phyloP scores from a whole-genome alignment of 2,888 invertebrate genomes.

The Apamea crenata region DNA sequence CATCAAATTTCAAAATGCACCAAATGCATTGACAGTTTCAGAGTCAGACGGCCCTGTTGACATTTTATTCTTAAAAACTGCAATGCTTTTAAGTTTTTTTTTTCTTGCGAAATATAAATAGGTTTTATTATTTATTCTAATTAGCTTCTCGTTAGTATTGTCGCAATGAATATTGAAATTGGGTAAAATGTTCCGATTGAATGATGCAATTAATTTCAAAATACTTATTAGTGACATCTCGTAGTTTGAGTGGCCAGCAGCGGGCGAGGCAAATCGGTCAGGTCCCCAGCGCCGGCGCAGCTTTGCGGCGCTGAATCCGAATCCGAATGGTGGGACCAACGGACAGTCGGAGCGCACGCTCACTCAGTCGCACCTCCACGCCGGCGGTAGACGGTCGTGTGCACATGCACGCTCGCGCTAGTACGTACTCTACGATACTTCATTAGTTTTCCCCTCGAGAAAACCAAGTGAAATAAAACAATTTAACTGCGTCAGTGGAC shows the following conservation, averaged over 20 bases:
- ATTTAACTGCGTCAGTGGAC: slow-evolving; percentile 70
- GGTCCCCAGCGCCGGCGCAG: slow-evolving; percentile 73
- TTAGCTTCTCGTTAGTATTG: slow-evolving; percentile 3
- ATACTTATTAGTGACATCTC: slow-evolving; percentile 68
- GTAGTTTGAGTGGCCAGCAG: slow-evolving; percentile 61
- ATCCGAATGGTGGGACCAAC: slow-evolving; percentile 74
- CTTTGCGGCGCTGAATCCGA: slow-evolving; percentile 59
- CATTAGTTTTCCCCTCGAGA: slow-evolving; percentile 85
- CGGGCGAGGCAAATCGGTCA: slow-evolving; percentile 81
- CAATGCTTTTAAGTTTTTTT: neutral
- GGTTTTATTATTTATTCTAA: slow-evolving; percentile 26
- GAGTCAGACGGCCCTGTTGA: neutral
- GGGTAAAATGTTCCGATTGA: neutral
- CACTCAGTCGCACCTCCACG: slow-evolving; percentile 74
- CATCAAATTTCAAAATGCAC: neutral
- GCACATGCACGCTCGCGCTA: slow-evolving; percentile 23
- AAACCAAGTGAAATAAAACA: slow-evolving; percentile 86
- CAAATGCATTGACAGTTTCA: neutral
- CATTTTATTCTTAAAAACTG: slow-evolving; percentile 12
- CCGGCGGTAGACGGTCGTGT: slow-evolving; percentile 45
- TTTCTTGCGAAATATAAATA: neutral
- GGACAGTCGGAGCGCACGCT: slow-evolving; percentile 52
- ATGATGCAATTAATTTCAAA: slow-evolving; percentile 69
- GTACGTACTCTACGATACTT: slow-evolving; percentile 75
- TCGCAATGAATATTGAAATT: slow-evolving; percentile 36